Percentiles rank a stretch among this genome's conserved stretches.
phyloP scores from a whole-genome alignment of 2,888 invertebrate species.

The Sinodicranocentrus sp. region DNA sequence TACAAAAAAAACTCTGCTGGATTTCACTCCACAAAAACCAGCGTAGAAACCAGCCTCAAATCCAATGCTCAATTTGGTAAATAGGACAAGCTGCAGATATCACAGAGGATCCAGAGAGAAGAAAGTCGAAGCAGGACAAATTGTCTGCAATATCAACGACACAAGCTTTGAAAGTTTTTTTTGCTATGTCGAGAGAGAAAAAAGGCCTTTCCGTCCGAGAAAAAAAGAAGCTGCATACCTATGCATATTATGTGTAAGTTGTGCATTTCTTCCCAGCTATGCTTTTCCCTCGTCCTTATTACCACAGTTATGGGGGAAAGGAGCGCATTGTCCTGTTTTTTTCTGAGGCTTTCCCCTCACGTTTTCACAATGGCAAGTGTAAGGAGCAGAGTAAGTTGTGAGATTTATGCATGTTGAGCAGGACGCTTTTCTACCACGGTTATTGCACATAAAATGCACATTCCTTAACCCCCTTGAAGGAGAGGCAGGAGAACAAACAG shows the following conservation, averaged over 20 bases:
- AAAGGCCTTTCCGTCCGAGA: not conserved
- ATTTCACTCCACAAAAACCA: not conserved
- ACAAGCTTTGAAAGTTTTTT: not conserved
- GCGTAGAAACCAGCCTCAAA: no score
- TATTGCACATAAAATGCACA: conserved; percentile 66
- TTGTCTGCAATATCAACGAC: conserved; percentile 34
- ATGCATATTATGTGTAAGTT: no score
- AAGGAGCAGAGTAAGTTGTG: conserved; percentile 7
- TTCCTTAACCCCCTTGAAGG: no score
- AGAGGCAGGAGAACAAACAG: no score
- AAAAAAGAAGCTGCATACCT: no score
- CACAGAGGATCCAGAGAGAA: not conserved
- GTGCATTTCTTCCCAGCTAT: no score
- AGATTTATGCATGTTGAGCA: conserved; percentile 50
- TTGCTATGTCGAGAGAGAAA: no score
- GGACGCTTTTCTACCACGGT: conserved; percentile 25
- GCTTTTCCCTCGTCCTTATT: no score
- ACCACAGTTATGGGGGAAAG: not conserved
- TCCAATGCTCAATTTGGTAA: conserved; percentile 52
- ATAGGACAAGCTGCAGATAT: conserved; percentile 50
- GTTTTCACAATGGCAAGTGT: not conserved
- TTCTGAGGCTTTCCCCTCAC: not conserved
- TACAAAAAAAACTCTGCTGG: not conserved
- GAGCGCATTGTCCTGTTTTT: conserved; percentile 10
- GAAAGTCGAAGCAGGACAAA: conserved; percentile 34